Base-by-base conservation (phyloP, 2,888 invertebrate genomes). In the Acanthococcus lagerstroemiae region DNA sequence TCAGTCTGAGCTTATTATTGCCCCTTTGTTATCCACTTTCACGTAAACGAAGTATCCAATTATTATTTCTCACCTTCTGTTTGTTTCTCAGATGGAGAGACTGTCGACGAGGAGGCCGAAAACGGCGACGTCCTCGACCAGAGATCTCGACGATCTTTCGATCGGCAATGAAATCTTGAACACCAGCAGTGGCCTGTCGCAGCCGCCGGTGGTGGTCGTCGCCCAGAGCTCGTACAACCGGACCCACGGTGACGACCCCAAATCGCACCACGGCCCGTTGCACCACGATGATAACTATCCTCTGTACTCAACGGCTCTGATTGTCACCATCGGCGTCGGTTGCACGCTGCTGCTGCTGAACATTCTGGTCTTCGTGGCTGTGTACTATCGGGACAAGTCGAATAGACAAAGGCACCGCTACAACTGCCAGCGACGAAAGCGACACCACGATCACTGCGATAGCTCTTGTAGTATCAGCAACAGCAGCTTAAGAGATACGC, bases 291-390 rank as follows among this genome's bases (percentile, higher is more conserved):
- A 90, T 70, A 90, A 90, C 1, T 92, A 91, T 72, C 90, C 91
- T 0, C 89, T 90, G 0, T 93, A 93, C 73, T 90, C 90, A 0
- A 92, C 93, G 3, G 93, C 93, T 1, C 78, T 94, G 15, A 91
- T 91, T 76, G 91, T 93, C 0, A 94, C 93, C 19, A 92, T 95
- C 72, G 95, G 94, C 55, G 93, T 95, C 70, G 95, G 95, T 45
- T 93, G 85, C 60, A 84, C 88, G 0, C 77, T 90, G 67, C 79
- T 90, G 66, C 86, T 90, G 71, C 79, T 90, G 25, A 90, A 90
- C 77, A 86, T 90, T 60, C 78, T 90, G 57, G 88, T 90, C 73
- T 90, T 90, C 74, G 89, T 89, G 57, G 89, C 88, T 3, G 87
- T 90, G 12, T 90, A 89, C 76, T 90, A 90, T 75, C n/a, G 57